A percentile compares a stretch with the other conserved stretches of the same genome.
Evolutionary conservation across 2,888 invertebrate species (phyloP).

Genomic region (Ctena decussata): DNA sequence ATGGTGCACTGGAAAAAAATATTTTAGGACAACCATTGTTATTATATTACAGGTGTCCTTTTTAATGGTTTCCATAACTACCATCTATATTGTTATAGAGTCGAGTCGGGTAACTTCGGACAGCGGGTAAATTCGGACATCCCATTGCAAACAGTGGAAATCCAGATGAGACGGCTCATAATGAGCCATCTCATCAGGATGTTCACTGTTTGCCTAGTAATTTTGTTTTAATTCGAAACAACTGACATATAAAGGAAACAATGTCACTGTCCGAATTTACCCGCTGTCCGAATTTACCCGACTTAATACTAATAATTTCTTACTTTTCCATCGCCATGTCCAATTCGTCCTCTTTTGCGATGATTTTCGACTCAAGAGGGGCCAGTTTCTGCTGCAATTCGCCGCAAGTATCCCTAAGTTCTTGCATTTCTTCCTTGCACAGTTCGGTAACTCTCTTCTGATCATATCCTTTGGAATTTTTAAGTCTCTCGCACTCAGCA

Average conservation of each 20-base stretch:
- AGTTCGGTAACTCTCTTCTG: conserved; percentile 85
- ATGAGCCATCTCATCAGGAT: not conserved
- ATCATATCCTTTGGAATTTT: conserved; percentile 78
- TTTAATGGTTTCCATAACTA: no score
- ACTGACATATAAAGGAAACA: not conserved
- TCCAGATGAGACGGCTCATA: not conserved
- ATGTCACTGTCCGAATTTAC: not conserved
- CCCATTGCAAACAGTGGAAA: not conserved
- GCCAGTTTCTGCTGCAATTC: conserved; percentile 87
- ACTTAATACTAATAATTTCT: not conserved
- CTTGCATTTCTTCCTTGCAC: conserved; percentile 87
- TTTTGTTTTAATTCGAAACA: no score
- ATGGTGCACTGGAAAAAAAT: no score
- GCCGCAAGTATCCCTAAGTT: conserved; percentile 87
- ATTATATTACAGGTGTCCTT: no score
- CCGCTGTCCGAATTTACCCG: no score
- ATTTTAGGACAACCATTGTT: no score
- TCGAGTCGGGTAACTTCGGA: no score
- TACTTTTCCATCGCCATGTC: conserved; percentile 75
- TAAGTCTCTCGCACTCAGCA: conserved; percentile 82
- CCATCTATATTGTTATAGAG: no score
- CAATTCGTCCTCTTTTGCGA: conserved; percentile 87
- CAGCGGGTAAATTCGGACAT: no score
- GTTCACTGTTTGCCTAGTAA: not conserved
- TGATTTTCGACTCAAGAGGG: conserved; percentile 86